Conservation (phyloP, 92 coral and sea anemone species). For the Scolanthus callimorphus region DNA sequence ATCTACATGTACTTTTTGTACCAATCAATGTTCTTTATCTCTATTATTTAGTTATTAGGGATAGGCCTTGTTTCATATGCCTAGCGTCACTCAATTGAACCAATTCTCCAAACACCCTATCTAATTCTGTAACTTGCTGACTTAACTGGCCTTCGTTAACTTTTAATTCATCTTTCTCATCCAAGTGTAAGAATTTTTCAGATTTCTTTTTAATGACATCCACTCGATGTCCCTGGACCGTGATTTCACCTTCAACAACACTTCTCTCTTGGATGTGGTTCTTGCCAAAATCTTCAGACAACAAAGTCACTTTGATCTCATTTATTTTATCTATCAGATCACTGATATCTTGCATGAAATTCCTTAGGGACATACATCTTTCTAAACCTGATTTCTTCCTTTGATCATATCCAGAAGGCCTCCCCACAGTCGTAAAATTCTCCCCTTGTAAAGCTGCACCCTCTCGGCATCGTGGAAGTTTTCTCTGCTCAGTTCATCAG, state of each 20-base stretch:
- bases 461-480: neutral
- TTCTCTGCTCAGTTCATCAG: neutral
- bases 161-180: neutral
- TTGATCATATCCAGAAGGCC: neutral
- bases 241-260: neutral
- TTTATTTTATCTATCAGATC: neutral
- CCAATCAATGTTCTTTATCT: too few relatives aligned
- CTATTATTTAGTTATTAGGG: too few relatives aligned
- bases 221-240: neutral
- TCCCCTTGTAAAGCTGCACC: neutral
- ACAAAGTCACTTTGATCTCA: neutral
- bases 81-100: neutral
- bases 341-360: neutral
- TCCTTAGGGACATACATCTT: neutral
- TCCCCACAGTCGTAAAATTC: neutral
- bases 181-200: neutral
- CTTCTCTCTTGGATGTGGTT: neutral
- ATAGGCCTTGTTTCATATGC: neutral
- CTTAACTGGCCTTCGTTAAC: neutral
- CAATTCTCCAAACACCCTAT: neutral
- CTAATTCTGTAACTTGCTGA: neutral
- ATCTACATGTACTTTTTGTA: too few relatives aligned
- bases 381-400: neutral
- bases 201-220: neutral
- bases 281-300: neutral